Evolutionary conservation across 2,888 invertebrate genomes (phyloP), one percentile per base, ranked within the genome.

Genomic region (Andrena dorsata): DNA sequence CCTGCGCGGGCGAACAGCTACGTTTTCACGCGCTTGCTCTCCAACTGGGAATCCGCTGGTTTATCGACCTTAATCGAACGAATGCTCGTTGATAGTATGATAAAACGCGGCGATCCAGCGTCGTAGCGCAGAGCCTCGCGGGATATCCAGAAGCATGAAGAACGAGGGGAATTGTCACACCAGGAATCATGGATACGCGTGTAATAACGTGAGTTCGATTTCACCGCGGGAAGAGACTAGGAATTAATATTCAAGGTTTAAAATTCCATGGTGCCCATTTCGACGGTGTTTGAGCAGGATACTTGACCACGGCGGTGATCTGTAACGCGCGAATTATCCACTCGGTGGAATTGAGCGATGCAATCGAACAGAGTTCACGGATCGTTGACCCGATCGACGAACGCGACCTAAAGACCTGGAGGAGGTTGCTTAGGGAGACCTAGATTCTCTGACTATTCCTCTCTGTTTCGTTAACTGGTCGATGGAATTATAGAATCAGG

Each of bases 1-100:
- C 80, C 85, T 76, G 78, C 70, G 35, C 86, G 77, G 71, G 77
- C 71, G 56, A 82, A 74, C 76, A 78, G 74, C 76, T 23, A 35
- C 58, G 65, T 56, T 58, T 70, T 56, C 72, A 66, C 66, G 30
- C 35, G 23, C 30, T 35, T 23, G 3, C 8, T 20, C 8, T 49
- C 28, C 16, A n/a, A 20, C 35, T 16, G 7, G 5, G 26, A 64
- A 6, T 28, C 1, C 5, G 5, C 51, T 41, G 8, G 26, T 16
- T 49, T 53, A 51, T 51, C 74, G 4, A 47, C 6, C 5, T 30
- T 28, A 49, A 68, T 69, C 35, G 20, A 26, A 23, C 8, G n/a
- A 30, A 56, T 35, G 10, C n/a, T 49, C 70, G 10, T 16, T 23
- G 23, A 23, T 16, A 28, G 7, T 5, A 58, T n/a, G 47, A 41